Evolutionary conservation across 64 coral and sea anemone genomes (phyloP).

Genomic region (Dendrophyllia cribrosa): DNA sequence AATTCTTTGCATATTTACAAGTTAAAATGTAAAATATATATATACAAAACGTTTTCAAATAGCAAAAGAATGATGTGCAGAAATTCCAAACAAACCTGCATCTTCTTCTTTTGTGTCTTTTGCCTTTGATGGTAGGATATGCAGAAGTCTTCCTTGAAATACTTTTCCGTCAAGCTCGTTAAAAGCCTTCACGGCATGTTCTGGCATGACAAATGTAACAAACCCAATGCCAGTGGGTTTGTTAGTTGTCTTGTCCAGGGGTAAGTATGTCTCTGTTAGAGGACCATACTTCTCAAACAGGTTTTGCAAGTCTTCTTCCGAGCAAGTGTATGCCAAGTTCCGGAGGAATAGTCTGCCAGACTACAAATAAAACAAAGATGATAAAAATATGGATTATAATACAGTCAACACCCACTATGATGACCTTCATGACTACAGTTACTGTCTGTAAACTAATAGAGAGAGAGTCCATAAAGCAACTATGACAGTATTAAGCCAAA

Average conservation of each 20-base stretch:
- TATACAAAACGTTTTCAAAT: too few species aligned
- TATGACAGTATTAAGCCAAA: too few species aligned
- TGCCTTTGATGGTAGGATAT: slow-evolving; percentile 92
- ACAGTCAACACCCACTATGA: not conserved
- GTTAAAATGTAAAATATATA: too few species aligned
- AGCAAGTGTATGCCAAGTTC: slow-evolving; percentile 88
- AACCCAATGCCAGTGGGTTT: slow-evolving; percentile 94
- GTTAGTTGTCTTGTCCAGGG: slow-evolving; percentile 85
- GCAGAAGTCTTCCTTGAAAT: slow-evolving; percentile 89
- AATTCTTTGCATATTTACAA: too few species aligned
- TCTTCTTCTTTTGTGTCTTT: slow-evolving; percentile 72
- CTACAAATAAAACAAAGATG: slow-evolving; percentile 39
- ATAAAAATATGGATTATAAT: too few species aligned
- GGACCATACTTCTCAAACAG: slow-evolving; percentile 92
- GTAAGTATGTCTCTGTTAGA: slow-evolving; percentile 89
- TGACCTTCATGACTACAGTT: too few species aligned
- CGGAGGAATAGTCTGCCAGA: slow-evolving; percentile 94
- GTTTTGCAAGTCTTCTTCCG: slow-evolving; percentile 89
- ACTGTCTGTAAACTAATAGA: too few species aligned
- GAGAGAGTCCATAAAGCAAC: too few species aligned
- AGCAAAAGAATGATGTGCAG: not conserved
- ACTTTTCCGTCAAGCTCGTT: slow-evolving; percentile 88
- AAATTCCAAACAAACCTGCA: slow-evolving; percentile 29
- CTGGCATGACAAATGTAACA: slow-evolving; percentile 96
- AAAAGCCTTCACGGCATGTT: slow-evolving; percentile 97